These are phyloP conservation scores for Enteromius anoplus DNA, from an alignment of 2,797 vertebrate genomes.

Conservation along the genomic window DNA sequence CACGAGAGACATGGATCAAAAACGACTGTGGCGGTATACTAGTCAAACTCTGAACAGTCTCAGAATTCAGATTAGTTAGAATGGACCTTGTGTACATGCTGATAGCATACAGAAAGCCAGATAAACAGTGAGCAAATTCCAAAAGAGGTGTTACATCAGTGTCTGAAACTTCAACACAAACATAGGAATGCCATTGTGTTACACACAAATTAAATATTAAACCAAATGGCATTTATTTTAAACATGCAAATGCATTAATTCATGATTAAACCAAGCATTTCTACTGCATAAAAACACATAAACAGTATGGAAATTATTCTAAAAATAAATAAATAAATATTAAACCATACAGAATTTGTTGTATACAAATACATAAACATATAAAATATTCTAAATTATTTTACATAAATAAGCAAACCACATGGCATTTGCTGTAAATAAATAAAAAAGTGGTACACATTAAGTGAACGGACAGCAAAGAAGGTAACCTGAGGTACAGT, in stretches of 20 bases:
- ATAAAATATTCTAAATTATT: not conserved
- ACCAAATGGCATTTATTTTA: not conserved
- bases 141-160: not conserved
- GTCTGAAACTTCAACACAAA: not conserved
- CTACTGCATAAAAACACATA: not conserved
- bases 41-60: not conserved
- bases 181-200: not conserved
- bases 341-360: not conserved
- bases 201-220: not conserved
- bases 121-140: not conserved
- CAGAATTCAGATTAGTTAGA: not conserved
- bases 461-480: not conserved
- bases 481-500: not conserved
- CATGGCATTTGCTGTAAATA: not conserved
- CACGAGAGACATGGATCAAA: constrained; percentile 65
- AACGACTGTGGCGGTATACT: constrained; percentile 3
- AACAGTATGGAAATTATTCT: not conserved
- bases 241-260: not conserved
- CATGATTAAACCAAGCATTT: not conserved
- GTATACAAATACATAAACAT: not conserved
- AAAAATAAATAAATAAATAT: not conserved
- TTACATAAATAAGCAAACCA: not conserved
- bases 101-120: not conserved
- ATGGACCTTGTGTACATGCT: not conserved
- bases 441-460: not conserved